Conservation (phyloP, 2,113 vertebrate species). For the Gasterosteus nipponicus region DNA sequence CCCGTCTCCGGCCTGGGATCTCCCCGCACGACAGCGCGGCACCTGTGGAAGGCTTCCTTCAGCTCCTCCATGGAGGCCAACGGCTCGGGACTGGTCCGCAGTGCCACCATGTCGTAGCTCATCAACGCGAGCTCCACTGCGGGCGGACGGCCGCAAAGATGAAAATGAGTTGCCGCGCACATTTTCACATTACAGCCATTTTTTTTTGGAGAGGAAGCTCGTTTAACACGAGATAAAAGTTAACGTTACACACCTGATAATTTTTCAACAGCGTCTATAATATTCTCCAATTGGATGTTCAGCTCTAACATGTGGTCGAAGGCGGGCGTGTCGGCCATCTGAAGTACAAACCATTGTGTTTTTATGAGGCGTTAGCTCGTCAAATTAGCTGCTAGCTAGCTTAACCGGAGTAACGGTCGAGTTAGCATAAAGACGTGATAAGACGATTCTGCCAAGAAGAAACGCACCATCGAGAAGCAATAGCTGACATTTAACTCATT, state of each 20-base stretch:
- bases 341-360: conserved; percentile 16
- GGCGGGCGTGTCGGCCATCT: conserved; percentile 65
- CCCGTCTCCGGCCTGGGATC: no score
- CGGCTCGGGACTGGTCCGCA: conserved; percentile 82
- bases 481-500: rapidly evolving
- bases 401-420: background rate
- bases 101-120: conserved; percentile 84
- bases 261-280: conserved; percentile 58
- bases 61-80: conserved; percentile 73
- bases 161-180: no score
- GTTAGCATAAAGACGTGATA: background rate
- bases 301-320: conserved; percentile 54
- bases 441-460: background rate
- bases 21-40: no score
- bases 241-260: conserved; percentile 60
- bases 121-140: conserved; percentile 87
- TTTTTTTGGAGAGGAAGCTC: no score
- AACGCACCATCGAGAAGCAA: background rate
- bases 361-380: background rate
- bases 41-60: conserved; percentile 72
- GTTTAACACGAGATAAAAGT: background rate
- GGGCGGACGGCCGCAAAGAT: conserved; percentile 12
- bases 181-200: no score
- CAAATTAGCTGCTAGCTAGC: background rate
- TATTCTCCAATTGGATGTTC: conserved; percentile 70